These are phyloP conservation scores for Andrena bicolor DNA, from an alignment of 2,888 invertebrate species.

Conservation along the genomic window DNA sequence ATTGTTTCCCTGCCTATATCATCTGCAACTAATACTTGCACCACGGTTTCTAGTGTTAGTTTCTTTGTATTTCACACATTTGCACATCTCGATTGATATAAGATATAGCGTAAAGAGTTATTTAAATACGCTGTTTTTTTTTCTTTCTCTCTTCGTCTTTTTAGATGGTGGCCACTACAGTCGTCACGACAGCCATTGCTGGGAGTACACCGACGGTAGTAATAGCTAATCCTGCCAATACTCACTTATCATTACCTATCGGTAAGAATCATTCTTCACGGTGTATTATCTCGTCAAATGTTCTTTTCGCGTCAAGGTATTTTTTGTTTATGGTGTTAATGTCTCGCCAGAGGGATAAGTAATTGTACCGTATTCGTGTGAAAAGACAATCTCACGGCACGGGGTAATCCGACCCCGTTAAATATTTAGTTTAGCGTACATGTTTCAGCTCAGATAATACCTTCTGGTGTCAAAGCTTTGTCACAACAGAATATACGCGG, in stretches of 20 bases:
- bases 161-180: slow-evolving; percentile 83
- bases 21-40: slow-evolving; percentile 84
- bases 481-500: slow-evolving; percentile 83
- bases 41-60: slow-evolving; percentile 84
- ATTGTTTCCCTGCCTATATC: slow-evolving; percentile 89
- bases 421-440: slow-evolving; percentile 6
- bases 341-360: slow-evolving; percentile 25
- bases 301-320: neutral
- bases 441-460: slow-evolving; percentile 83
- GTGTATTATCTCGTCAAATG: neutral
- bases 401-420: neutral
- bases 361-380: neutral
- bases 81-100: slow-evolving; percentile 9
- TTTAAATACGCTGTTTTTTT: neutral
- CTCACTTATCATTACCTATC: slow-evolving; percentile 84
- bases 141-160: slow-evolving; percentile 55
- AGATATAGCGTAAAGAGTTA: neutral
- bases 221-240: slow-evolving; percentile 84
- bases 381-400: neutral
- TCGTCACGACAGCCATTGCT: slow-evolving; percentile 82
- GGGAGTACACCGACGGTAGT: slow-evolving; percentile 84
- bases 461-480: slow-evolving; percentile 82
- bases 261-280: slow-evolving; percentile 72
- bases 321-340: slow-evolving; percentile 26
- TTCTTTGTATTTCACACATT: slow-evolving; percentile 56